Evolutionary conservation across 2,113 vertebrate species (phyloP).

Genomic region (Gobio gobio): DNA sequence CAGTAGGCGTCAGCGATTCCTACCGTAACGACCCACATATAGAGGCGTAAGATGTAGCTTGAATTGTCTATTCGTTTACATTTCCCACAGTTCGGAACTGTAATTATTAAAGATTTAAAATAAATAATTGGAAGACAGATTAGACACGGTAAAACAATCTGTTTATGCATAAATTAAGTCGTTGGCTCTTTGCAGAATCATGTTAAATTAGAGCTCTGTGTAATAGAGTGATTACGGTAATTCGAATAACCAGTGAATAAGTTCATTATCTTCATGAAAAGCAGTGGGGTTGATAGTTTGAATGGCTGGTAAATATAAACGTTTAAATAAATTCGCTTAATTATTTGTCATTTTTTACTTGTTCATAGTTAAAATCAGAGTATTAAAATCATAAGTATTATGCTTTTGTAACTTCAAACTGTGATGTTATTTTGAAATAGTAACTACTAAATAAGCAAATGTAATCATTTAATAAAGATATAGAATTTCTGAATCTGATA

Average conservation of each 20-base stretch:
- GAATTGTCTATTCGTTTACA: not conserved
- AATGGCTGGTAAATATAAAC: not conserved
- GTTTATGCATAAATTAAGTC: not conserved
- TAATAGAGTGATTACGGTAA: conserved; percentile 6
- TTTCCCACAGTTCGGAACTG: not conserved
- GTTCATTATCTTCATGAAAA: not conserved
- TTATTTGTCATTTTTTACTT: not conserved
- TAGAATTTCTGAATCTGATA: not conserved
- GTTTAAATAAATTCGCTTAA: not conserved
- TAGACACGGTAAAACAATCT: not conserved
- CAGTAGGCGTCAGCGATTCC: not conserved
- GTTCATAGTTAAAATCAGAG: not conserved
- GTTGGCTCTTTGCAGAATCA: too few relatives aligned
- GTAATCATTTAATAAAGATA: too few relatives aligned
- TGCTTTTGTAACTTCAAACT: not conserved
- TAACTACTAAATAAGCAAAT: too few relatives aligned
- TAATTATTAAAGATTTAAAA: not conserved
- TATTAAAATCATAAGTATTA: not conserved
- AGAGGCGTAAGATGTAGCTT: not conserved
- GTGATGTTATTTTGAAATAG: not conserved
- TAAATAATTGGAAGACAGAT: not conserved
- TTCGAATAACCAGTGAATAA: not conserved
- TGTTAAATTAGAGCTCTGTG: not conserved
- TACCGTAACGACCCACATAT: conserved; percentile 16
- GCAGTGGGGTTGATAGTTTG: not conserved